Base-by-base conservation (phyloP, 2,797 vertebrate species). In the Megalops cyprinoides region DNA sequence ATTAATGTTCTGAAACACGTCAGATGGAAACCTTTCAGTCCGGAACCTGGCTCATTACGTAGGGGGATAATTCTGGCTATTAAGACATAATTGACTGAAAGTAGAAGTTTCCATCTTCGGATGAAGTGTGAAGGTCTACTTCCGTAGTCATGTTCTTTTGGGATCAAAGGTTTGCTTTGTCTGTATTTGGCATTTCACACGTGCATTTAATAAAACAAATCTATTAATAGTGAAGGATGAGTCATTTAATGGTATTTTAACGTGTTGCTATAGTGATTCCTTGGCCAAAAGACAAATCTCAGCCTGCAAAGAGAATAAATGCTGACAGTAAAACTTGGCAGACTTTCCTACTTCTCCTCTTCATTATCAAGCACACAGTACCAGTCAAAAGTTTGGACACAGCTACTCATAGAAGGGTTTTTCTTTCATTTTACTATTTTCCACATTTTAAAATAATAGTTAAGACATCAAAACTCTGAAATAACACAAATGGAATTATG, bases 221-320 rank as follows among this genome's bases (percentile, higher is more conserved):
- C 88, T 91, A 91, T 88, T 91, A 93, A 91, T 91, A 91, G 87
- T 82, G 58, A 82, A 88, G 88, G 67, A 89, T 89, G 87, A 87
- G 85, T 88, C 88, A 86, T 91, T 85, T 89, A 84, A 86, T 89
- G 86, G 86, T 89, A 88, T 90, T 89, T 86, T 88, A 87, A 69
- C 60, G 78, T 4, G 87, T 93, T 92, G 87, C 92, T 85, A 89
- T 91, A 89, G 92, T 55, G 79, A 91, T 79, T 73, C 78, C 83
- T 80, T 81, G 84, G 84, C 81, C 79, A 77, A 87, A 86, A n/a
- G n/a, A n/a, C n/a, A n/a, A n/a, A 85, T 82, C 80, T 73, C 73
- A 69, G 44, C 75, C 76, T 67, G 34, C 2, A 79, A 39, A 18
- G 74, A 78, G 49, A 42, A 78, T 51, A 69, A 62, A 79, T 53